A percentile compares a stretch with the other conserved stretches of the same genome.
These are phyloP conservation scores for rabbit (Oryctolagus cuniculus) DNA, from an alignment of 2,113 vertebrate species.

Conservation along the genomic window mOryCun1.1 NC_091439.1:53534001-53534500, in stretches of 20 bases:
- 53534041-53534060: too few relatives aligned
- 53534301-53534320: neutral
- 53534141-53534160: neutral
- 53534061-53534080: too few relatives aligned
- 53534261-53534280: neutral
- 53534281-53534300: neutral
- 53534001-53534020: too few relatives aligned
- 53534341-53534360: neutral
- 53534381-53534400: neutral
- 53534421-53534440: neutral
- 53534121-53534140: neutral
- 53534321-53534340: neutral
- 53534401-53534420: neutral
- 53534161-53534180: neutral
- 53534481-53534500: neutral
- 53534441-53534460: neutral
- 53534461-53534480: neutral
- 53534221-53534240: neutral
- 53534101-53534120: neutral
- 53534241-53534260: neutral
- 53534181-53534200: neutral
- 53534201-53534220: constrained; percentile 18
- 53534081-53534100: too few relatives aligned
- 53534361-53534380: neutral
- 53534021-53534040: too few relatives aligned